phyloP scores from a whole-genome alignment of 2,888 invertebrate species.

The Chaitophorus viminalis region DNA sequence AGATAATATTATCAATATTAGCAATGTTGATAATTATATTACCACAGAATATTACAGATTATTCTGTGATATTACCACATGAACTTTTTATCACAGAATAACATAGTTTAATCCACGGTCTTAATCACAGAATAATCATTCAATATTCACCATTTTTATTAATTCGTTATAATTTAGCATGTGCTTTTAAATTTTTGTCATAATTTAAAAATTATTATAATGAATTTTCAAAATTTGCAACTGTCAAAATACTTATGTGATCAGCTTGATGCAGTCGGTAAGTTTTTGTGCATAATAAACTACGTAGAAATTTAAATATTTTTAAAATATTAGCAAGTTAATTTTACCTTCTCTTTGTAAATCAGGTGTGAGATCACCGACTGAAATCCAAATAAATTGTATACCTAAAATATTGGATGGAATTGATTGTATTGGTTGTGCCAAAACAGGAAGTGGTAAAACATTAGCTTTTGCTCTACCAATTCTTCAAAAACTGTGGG shows the following conservation, averaged over 20 bases:
- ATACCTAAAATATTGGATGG: conserved; percentile 82
- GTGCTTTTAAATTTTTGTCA: too few species aligned
- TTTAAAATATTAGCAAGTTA: too few species aligned
- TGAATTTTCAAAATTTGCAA: conserved; percentile 41
- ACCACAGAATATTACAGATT: too few species aligned
- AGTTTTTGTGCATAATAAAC: not conserved
- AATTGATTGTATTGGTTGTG: conserved; percentile 92
- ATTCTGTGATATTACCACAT: too few species aligned
- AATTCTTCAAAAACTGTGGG: conserved; percentile 87
- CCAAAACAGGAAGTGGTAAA: conserved; percentile 98
- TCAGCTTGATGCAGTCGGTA: conserved; percentile 45
- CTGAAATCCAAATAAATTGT: conserved; percentile 84
- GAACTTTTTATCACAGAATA: too few species aligned
- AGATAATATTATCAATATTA: too few species aligned
- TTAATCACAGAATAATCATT: too few species aligned
- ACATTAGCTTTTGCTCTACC: conserved; percentile 97
- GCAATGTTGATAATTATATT: too few species aligned
- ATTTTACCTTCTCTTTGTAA: too few species aligned
- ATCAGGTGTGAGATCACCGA: conserved; percentile 80
- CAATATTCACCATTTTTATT: too few species aligned
- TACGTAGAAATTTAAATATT: not conserved
- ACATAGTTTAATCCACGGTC: too few species aligned
- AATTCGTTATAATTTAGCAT: too few species aligned
- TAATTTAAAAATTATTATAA: not conserved
- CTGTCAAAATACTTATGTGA: conserved; percentile 47